Conservation (phyloP, 2,797 vertebrate genomes). For the Selene dorsalis region DNA sequence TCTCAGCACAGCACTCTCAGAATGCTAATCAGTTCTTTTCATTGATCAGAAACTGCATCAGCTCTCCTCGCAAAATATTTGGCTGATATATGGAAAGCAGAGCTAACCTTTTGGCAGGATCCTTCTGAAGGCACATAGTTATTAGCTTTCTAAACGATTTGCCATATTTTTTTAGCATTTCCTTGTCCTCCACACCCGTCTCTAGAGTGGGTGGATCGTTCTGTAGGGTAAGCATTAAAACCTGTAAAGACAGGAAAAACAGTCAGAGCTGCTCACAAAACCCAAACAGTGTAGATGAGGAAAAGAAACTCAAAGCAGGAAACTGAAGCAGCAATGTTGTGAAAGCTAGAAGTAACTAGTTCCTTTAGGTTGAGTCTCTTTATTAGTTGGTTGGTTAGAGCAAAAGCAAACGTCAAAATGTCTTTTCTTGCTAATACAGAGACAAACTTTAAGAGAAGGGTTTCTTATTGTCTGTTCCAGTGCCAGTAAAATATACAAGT, state of each 20-base stretch:
- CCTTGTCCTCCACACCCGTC: conserved; percentile 97
- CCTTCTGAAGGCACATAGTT: conserved; percentile 98
- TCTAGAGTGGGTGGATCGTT: conserved; percentile 96
- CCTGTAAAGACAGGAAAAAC: conserved; percentile 81
- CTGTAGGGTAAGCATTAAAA: conserved; percentile 97
- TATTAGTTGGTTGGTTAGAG: conserved; percentile 7
- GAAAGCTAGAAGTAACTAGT: conserved; percentile 26
- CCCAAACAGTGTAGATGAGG: conserved; percentile 8
- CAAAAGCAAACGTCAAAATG: conserved; percentile 23
- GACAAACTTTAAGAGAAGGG: conserved; percentile 1
- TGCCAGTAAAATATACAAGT: background rate
- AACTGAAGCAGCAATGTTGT: conserved; percentile 15
- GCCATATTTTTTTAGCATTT: conserved; percentile 96
- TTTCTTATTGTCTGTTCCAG: conserved; percentile 19
- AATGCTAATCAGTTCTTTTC: conserved; percentile 32
- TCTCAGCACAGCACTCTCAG: conserved; percentile 24
- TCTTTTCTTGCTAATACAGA: conserved; percentile 2
- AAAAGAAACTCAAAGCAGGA: conserved; percentile 57
- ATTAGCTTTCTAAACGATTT: conserved; percentile 98
- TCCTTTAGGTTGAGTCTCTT: conserved; percentile 14
- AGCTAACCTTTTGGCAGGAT: conserved; percentile 95
- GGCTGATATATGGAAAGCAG: background rate
- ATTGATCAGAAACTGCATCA: conserved; percentile 36
- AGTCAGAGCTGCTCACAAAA: conserved; percentile 16
- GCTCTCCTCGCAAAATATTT: conserved; percentile 5